Conservation (phyloP, 2,888 invertebrate species). For the Tridacna gigas region DNA sequence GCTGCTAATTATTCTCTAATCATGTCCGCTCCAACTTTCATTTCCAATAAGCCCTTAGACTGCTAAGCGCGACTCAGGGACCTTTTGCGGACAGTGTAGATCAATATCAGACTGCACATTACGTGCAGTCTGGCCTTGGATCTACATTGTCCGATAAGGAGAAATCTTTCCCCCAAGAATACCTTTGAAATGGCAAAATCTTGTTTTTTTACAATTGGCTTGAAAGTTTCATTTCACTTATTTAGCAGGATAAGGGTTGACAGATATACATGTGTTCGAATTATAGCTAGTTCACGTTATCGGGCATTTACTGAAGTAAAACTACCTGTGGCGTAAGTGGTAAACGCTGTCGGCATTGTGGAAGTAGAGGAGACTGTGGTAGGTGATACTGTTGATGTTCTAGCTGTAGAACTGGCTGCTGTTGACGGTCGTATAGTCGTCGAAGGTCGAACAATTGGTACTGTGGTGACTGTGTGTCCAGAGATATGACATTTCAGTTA, state of each 20-base stretch:
- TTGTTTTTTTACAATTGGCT: no score
- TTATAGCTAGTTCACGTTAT: background rate
- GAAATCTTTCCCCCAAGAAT: no score
- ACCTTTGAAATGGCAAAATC: no score
- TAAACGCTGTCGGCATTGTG: background rate
- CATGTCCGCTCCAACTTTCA: background rate
- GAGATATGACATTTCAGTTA: background rate
- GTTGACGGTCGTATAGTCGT: background rate
- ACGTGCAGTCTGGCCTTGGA: no score
- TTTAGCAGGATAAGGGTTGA: background rate
- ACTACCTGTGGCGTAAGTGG: background rate
- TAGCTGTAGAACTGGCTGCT: background rate
- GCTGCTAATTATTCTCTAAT: background rate
- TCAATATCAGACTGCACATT: no score
- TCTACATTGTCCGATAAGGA: no score
- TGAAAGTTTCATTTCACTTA: background rate
- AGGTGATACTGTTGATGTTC: background rate
- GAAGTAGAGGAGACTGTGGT: background rate
- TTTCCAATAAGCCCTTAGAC: no score
- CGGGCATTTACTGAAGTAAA: background rate
- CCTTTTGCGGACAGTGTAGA: no score
- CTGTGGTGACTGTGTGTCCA: background rate
- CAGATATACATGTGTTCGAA: background rate
- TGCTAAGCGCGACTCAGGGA: no score
- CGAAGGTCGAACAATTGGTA: background rate